Percentiles rank a stretch among this genome's conserved stretches.
phyloP scores from a whole-genome alignment of 1,140 invertebrate genomes.

The Drosophila parabipectinata region DNA sequence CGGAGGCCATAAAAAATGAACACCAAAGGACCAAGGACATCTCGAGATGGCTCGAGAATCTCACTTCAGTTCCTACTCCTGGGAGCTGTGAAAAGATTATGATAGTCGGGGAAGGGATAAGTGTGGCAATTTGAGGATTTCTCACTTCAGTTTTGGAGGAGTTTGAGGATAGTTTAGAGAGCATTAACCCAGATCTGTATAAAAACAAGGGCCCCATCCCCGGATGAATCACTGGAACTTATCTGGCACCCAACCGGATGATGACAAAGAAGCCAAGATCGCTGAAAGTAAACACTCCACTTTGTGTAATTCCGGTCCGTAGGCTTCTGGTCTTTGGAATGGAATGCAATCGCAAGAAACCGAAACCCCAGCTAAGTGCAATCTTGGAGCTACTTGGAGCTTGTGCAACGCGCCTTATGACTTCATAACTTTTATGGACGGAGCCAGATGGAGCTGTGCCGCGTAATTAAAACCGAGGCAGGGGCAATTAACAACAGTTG shows the following conservation, averaged over 20 bases:
- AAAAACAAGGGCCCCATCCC: neutral
- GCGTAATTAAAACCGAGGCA: constrained; percentile 50
- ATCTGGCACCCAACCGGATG: constrained; percentile 11
- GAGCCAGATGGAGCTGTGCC: constrained; percentile 47
- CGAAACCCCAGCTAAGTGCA: constrained; percentile 42
- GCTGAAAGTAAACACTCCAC: constrained; percentile 2
- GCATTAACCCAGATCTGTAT: neutral
- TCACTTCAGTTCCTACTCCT: constrained; percentile 28
- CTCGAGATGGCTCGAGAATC: constrained; percentile 30
- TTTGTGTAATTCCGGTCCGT: constrained; percentile 25
- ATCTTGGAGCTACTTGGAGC: constrained; percentile 47
- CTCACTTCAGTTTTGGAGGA: constrained; percentile 24
- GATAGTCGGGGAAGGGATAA: constrained; percentile 4
- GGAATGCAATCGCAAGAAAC: constrained; percentile 17
- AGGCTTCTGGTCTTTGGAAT: constrained; percentile 26
- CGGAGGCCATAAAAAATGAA: constrained; percentile 53
- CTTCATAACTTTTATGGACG: constrained; percentile 75
- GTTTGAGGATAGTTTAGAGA: constrained; percentile 2
- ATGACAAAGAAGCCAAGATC: constrained; percentile 31
- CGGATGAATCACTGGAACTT: constrained; percentile 36
- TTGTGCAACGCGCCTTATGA: constrained; percentile 48
- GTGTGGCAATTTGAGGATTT: constrained; percentile 50
- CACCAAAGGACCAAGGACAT: constrained; percentile 41
- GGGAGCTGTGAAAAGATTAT: neutral
- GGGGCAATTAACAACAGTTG: constrained; percentile 63